Percentiles rank a stretch among this genome's conserved stretches.
phyloP scores from a whole-genome alignment of 2,797 vertebrate species.

The Darevskia nairensis region DNA sequence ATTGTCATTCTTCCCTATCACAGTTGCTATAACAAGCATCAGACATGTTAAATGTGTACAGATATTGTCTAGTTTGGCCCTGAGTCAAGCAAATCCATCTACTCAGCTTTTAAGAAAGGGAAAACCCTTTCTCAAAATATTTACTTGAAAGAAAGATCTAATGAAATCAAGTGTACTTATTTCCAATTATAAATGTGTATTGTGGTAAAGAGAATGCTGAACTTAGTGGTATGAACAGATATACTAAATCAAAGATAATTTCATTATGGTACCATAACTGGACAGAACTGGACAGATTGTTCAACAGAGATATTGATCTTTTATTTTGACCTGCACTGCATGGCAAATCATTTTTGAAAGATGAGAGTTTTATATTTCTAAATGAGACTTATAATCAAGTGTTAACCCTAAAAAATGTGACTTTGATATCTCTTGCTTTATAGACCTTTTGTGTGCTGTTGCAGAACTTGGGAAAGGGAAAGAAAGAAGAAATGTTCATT shows the following conservation, averaged over 20 bases:
- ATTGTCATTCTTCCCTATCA: neutral
- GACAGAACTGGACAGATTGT: neutral
- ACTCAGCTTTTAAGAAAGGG: neutral
- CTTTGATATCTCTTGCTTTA: constrained; percentile 19
- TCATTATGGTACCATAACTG: neutral
- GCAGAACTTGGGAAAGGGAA: neutral
- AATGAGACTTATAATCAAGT: neutral
- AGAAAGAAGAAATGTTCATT: neutral
- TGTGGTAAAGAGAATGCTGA: neutral
- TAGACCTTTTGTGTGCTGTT: neutral
- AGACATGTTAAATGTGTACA: no score
- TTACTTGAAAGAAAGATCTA: constrained; percentile 2
- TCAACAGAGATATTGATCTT: neutral
- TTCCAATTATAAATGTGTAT: neutral
- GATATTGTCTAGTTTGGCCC: neutral
- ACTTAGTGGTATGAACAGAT: neutral
- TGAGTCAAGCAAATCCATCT: neutral
- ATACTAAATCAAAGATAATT: neutral
- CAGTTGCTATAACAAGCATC: no score
- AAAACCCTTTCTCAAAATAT: neutral
- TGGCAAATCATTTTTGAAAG: neutral
- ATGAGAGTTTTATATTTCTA: neutral
- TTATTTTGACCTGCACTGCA: neutral
- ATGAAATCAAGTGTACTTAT: neutral
- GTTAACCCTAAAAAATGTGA: neutral